Conservation (phyloP, 2,888 invertebrate genomes). For the Philaethria dido region DNA sequence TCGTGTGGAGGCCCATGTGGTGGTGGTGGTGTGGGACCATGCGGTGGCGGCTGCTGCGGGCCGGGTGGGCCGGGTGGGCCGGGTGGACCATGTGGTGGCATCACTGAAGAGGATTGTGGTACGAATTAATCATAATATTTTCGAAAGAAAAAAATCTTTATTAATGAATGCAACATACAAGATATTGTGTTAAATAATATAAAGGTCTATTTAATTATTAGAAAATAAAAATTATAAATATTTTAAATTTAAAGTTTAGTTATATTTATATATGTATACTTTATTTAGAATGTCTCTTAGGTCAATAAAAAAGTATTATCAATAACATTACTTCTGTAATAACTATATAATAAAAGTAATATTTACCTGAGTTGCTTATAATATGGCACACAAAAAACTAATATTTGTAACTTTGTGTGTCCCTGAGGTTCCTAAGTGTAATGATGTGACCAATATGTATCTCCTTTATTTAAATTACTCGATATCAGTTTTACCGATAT, state of each 20-base stretch:
- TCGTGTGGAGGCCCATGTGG: slow-evolving; percentile 1
- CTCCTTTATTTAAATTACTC: slow-evolving; percentile 12
- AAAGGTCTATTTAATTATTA: too few relatives aligned
- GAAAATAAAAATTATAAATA: too few relatives aligned
- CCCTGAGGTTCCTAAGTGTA: neutral
- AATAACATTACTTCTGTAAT: neutral
- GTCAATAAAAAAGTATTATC: too few relatives aligned
- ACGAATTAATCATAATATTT: neutral
- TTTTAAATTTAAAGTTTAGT: too few relatives aligned
- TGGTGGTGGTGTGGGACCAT: slow-evolving; percentile 4
- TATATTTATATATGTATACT: too few relatives aligned
- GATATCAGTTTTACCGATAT: slow-evolving; percentile 17
- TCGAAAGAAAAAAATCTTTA: too few relatives aligned
- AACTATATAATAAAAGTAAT: neutral
- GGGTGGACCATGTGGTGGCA: slow-evolving; percentile 44
- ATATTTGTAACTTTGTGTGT: neutral
- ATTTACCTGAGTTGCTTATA: slow-evolving; percentile 10
- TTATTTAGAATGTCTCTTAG: too few relatives aligned
- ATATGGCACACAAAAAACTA: neutral
- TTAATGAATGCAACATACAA: too few relatives aligned
- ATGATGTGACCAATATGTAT: neutral
- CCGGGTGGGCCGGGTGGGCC: slow-evolving; percentile 43
- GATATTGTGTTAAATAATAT: too few relatives aligned
- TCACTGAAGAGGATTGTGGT: slow-evolving; percentile 37
- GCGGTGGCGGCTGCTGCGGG: slow-evolving; percentile 30